Evolutionary conservation across 2,113 vertebrate species (phyloP).

Genomic region (Sminthopsis crassicaudata): DNA sequence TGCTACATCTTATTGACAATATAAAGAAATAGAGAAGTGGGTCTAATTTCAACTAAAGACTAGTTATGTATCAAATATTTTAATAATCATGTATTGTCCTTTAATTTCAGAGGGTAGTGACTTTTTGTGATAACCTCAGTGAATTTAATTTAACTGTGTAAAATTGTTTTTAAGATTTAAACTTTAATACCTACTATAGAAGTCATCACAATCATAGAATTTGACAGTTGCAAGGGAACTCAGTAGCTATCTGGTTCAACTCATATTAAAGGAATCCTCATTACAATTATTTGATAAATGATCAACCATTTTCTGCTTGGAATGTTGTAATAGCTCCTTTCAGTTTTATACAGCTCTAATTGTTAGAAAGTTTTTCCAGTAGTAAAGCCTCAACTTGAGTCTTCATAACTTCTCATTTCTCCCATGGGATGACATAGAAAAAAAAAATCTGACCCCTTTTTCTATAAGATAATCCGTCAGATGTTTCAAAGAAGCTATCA

Average conservation of each 20-base stretch:
- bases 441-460: neutral
- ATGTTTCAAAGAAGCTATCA: neutral
- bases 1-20: neutral
- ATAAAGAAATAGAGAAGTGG: neutral
- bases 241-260: neutral
- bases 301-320: neutral
- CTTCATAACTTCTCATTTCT: neutral
- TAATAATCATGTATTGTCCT: conserved; percentile 20
- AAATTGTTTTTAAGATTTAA: neutral
- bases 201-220: neutral
- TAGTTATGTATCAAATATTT: conserved; percentile 13
- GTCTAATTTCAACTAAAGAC: neutral
- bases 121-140: neutral
- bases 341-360: neutral
- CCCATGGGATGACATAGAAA: neutral
- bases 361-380: neutral
- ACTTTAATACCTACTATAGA: neutral
- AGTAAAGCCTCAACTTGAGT: neutral
- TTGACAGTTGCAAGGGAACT: neutral
- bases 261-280: neutral
- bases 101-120: neutral
- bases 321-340: neutral
- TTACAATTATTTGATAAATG: neutral
- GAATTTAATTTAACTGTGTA: neutral
- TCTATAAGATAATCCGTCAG: neutral